Evolutionary conservation across 2,888 invertebrate species (phyloP).

Genomic region (Phania funesta): DNA sequence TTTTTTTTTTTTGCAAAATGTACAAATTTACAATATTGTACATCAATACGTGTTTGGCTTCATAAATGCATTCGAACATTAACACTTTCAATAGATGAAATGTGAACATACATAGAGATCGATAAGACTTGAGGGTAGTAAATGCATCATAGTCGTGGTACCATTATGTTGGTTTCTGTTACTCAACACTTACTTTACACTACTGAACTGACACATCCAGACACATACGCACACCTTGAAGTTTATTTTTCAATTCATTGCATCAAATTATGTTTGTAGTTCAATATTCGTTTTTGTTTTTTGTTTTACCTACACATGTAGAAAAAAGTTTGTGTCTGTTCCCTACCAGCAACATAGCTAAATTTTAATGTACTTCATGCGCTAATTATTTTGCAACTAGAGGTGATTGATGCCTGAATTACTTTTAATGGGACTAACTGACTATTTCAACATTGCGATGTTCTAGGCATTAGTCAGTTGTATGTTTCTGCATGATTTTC

Average conservation of each 20-base stretch:
- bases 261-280: background rate
- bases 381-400: too few species aligned
- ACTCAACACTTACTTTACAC: constrained; percentile 39
- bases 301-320: background rate
- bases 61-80: background rate
- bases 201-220: background rate
- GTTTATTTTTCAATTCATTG: constrained; percentile 7
- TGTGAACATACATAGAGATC: background rate
- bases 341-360: too few species aligned
- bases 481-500: too few species aligned
- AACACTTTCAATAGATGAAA: background rate
- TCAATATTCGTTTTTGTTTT: background rate
- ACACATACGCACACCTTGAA: background rate
- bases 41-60: background rate
- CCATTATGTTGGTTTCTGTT: background rate
- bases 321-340: too few species aligned
- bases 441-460: too few species aligned
- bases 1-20: background rate
- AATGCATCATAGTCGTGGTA: constrained; percentile 29
- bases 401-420: too few species aligned
- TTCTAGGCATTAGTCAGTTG: too few species aligned
- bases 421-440: too few species aligned
- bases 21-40: background rate
- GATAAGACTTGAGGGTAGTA: constrained; percentile 10
- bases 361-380: too few species aligned